These are phyloP conservation scores for Halcyon leucocephala DNA, from an alignment of 2,797 vertebrate species.

Conservation along the genomic window DNA sequence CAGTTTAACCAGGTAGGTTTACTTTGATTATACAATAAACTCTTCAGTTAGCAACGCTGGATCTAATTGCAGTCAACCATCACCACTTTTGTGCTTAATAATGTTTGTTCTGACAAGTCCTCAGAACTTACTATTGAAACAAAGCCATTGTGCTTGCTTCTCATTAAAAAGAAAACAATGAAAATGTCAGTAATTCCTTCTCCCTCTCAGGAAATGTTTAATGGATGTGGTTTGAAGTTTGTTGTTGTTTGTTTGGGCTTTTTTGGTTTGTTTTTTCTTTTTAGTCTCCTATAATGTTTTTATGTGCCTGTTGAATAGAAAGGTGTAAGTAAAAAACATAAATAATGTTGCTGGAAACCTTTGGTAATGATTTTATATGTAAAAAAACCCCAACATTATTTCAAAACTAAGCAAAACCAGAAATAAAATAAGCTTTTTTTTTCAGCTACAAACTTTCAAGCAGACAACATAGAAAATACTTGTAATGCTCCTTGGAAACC, in stretches of 20 bases:
- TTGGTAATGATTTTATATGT: background rate
- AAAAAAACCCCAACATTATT: background rate
- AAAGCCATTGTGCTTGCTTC: background rate
- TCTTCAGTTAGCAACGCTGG: background rate
- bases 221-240: background rate
- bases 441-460: background rate
- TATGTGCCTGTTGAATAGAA: background rate
- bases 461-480: background rate
- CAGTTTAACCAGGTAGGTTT: background rate
- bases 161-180: background rate
- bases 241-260: background rate
- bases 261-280: background rate
- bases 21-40: background rate
- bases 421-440: background rate
- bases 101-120: background rate
- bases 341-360: background rate
- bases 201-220: background rate
- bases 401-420: background rate
- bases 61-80: background rate
- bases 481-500: background rate
- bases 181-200: background rate
- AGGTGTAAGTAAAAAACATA: background rate
- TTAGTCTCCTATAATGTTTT: background rate
- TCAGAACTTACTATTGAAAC: background rate
- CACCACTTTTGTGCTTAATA: background rate